Evolutionary conservation across 2,888 invertebrate genomes (phyloP), one percentile per base, ranked within the genome.

Genomic region (Nomada fucata): DNA sequence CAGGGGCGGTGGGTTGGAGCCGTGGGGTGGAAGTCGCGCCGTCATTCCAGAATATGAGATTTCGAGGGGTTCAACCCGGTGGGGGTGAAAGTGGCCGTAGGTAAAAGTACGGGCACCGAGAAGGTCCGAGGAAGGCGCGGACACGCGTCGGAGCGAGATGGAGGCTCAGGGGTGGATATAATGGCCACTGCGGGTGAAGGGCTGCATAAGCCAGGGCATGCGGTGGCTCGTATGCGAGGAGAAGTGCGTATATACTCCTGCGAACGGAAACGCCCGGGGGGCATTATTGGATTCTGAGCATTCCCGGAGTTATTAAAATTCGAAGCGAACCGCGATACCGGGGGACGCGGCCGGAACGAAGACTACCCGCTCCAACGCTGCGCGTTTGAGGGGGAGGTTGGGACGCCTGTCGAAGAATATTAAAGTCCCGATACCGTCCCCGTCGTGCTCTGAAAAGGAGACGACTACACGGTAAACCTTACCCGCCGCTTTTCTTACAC

Each of bases 281-380:
- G 92, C 92, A 92, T 93, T 93, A 93, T 93, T 93, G 92, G 92
- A 93, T 93, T 93, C 93, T 93, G 92, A 92, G 87, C 92, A 92
- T 93, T 93, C 93, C 89, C 92, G 81, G 89, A 92, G 93, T 93
- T 93, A 93, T 93, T 93, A 93, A 93, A 93, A 93, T 93, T 93
- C 92, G 92, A 91, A 91, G 91, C 92, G 91, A 92, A 91, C 89
- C 92, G 88, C 91, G 89, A 88, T 36, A 20, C 79, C 72, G 47
- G 65, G 65, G 60, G 80, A 79, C 57, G 60, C 70, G 60, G 63
- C 23, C 76, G 57, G 63, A 76, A 79, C 81, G 77, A 76, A 64
- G 81, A 89, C 53, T 53, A 7, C 0, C 63, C 52, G 0, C 7
- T 36, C 26, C 23, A n/a, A 87, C 84, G 85, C 76, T 82, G 53